phyloP scores from a whole-genome alignment of 2,113 vertebrate species.

The Cyrtonyx montezumae region DNA sequence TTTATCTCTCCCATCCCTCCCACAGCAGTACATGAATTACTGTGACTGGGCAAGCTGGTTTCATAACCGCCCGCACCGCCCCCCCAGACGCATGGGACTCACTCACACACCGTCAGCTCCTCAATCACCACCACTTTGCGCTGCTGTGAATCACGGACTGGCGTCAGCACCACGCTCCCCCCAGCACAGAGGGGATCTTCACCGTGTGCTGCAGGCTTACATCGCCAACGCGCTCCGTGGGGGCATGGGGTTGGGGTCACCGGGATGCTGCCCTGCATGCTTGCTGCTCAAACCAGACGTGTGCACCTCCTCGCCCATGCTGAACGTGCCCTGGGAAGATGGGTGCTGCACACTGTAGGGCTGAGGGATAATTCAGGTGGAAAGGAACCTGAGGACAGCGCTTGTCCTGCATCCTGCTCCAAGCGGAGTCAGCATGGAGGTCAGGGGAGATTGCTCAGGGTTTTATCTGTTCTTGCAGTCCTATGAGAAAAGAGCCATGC shows the following conservation, averaged over 20 bases:
- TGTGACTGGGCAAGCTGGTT: slow-evolving; percentile 46
- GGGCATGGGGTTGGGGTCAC: rapidly evolving
- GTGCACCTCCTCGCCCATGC: background rate
- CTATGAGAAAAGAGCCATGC: background rate
- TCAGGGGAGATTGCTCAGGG: background rate
- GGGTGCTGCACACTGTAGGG: no score
- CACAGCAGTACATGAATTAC: slow-evolving; percentile 12
- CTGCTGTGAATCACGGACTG: background rate
- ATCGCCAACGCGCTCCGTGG: background rate
- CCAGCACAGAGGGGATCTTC: rapidly evolving
- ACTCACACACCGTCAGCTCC: background rate
- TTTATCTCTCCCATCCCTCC: slow-evolving; percentile 49
- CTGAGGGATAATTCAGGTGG: background rate
- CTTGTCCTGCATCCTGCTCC: background rate
- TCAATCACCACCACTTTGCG: rapidly evolving
- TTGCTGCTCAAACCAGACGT: background rate
- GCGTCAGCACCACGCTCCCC: background rate
- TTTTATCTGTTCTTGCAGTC: background rate
- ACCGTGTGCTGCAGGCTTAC: rapidly evolving
- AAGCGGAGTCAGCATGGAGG: background rate
- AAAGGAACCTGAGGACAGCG: background rate
- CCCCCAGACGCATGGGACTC: background rate
- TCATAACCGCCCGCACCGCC: background rate
- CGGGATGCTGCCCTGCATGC: background rate
- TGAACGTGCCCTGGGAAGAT: rapidly evolving